phyloP scores from a whole-genome alignment of 1,140 invertebrate species.

The Leptestheria dahalacensis region DNA sequence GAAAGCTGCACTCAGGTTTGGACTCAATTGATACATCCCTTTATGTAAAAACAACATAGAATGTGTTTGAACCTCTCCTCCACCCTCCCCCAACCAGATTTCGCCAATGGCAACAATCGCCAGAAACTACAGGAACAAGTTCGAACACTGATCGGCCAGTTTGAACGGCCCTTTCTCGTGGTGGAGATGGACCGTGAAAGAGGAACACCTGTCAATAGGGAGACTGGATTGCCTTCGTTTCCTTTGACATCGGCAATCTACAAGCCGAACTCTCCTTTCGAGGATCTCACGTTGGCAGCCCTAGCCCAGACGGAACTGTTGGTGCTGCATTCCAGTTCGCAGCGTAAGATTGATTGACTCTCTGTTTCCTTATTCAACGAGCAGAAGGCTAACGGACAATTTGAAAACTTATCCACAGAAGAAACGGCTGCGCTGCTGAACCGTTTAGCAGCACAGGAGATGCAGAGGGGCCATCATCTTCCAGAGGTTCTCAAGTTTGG shows the following conservation, averaged over 20 bases:
- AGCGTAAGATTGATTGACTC: constrained; percentile 7
- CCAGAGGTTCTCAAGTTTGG: neutral
- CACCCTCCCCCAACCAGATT: too few species aligned
- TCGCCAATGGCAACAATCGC: constrained; percentile 5
- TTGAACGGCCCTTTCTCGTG: constrained; percentile 10
- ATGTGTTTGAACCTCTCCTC: too few species aligned
- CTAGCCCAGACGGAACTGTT: constrained; percentile 12
- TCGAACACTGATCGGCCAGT: constrained; percentile 2
- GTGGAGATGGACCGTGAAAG: constrained; percentile 8
- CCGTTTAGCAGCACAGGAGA: constrained; percentile 6
- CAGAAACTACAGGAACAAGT: neutral
- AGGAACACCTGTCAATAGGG: neutral
- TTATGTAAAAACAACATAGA: too few species aligned
- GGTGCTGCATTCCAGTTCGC: constrained; percentile 6
- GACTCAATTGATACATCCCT: too few species aligned
- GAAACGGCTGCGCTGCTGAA: constrained; percentile 4
- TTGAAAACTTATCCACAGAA: neutral
- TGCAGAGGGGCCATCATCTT: constrained; percentile 1
- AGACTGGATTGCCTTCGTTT: neutral
- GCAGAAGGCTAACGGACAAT: too few species aligned
- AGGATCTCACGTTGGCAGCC: constrained; percentile 7
- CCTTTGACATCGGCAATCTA: neutral
- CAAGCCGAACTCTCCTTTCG: constrained; percentile 10
- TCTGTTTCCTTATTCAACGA: too few species aligned
- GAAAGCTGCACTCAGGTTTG: constrained; percentile 11